Conservation (phyloP, 2,797 vertebrate genomes). For the Bucorvus abyssinicus region DNA sequence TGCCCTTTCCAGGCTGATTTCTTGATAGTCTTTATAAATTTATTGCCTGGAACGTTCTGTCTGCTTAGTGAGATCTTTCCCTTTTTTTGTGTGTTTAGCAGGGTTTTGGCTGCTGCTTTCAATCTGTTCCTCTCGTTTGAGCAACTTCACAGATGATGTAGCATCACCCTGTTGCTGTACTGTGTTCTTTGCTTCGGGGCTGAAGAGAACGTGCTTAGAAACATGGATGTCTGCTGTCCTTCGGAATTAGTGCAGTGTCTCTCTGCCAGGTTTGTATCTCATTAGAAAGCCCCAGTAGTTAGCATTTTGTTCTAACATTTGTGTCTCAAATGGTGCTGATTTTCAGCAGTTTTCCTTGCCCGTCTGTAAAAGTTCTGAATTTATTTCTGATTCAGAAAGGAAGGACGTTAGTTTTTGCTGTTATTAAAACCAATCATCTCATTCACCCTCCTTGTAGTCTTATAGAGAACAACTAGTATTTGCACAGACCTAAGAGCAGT, state of each 20-base stretch:
- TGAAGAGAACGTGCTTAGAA: constrained; percentile 2
- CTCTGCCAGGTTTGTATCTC: background rate
- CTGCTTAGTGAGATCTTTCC: background rate
- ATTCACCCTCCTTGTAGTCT: background rate
- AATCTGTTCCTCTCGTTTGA: background rate
- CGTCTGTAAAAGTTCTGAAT: background rate
- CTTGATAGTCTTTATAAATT: background rate
- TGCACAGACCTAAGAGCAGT: background rate
- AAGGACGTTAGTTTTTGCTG: background rate
- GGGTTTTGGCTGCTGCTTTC: constrained; percentile 20
- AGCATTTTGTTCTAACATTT: background rate
- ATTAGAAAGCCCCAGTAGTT: background rate
- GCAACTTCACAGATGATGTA: constrained; percentile 8
- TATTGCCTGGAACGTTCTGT: background rate
- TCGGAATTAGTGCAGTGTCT: background rate
- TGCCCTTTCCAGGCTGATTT: constrained; percentile 48
- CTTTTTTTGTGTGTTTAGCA: background rate
- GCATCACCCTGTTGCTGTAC: background rate
- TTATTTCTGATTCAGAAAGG: background rate
- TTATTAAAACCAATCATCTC: background rate
- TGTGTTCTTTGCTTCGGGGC: background rate
- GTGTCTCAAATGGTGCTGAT: background rate
- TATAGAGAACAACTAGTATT: background rate
- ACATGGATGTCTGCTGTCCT: background rate
- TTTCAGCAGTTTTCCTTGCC: background rate